Evolutionary conservation across 53 echinoderm and acorn worm species (phyloP).

Genomic region (Stichopus horrens): DNA sequence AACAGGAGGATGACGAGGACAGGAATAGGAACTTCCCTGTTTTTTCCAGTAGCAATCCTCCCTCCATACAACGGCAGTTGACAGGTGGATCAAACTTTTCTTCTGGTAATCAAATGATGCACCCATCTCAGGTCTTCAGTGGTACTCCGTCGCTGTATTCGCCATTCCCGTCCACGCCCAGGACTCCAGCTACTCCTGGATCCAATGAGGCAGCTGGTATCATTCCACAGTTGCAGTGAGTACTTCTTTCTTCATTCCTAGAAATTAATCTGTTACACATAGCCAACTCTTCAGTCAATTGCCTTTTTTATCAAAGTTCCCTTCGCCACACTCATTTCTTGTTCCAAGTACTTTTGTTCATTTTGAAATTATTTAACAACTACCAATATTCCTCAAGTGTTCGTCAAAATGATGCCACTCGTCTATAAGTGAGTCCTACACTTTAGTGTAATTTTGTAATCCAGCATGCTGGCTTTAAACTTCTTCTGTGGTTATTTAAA

Average conservation of each 20-base stretch:
- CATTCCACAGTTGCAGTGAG: constrained; percentile 94
- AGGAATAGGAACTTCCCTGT: constrained; percentile 11
- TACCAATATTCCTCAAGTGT: too few species aligned
- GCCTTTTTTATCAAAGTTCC: background rate
- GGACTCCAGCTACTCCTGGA: constrained; percentile 89
- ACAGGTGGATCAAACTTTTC: constrained; percentile 27
- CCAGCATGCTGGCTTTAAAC: too few species aligned
- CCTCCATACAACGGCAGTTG: constrained; percentile 29
- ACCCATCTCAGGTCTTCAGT: constrained; percentile 35
- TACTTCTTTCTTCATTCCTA: background rate
- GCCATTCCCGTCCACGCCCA: constrained; percentile 77
- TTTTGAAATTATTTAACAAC: too few species aligned
- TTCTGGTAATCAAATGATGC: constrained; percentile 36
- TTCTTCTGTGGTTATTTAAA: too few species aligned
- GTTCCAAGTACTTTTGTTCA: too few species aligned
- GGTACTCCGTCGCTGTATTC: constrained; percentile 46
- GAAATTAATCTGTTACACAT: background rate
- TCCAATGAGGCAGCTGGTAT: constrained; percentile 89
- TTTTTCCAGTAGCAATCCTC: constrained; percentile 21
- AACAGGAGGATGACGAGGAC: constrained; percentile 35
- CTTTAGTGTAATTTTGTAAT: too few species aligned
- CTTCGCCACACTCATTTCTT: background rate
- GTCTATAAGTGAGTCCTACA: too few species aligned
- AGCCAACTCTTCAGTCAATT: background rate
- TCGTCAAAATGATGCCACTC: too few species aligned